Conservation (phyloP, 2,888 invertebrate species). For the Agriopis marginaria region DNA sequence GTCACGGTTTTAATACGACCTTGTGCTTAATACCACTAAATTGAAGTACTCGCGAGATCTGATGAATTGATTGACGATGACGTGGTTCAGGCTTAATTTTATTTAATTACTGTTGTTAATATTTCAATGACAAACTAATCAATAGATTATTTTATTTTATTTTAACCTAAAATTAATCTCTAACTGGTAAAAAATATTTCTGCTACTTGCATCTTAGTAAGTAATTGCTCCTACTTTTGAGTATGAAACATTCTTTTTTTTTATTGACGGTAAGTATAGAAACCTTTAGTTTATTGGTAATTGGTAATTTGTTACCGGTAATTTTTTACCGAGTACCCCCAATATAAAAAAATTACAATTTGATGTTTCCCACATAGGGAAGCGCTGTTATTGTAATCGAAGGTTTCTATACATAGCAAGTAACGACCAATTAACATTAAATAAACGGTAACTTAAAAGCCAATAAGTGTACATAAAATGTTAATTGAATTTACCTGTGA, state of each 20-base stretch:
- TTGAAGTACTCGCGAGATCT: slow-evolving; percentile 49
- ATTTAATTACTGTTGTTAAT: slow-evolving; percentile 31
- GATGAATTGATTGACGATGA: slow-evolving; percentile 45
- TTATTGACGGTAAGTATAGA: too few relatives aligned
- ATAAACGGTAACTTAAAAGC: slow-evolving; percentile 31
- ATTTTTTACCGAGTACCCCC: too few relatives aligned
- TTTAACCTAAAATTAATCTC: too few relatives aligned
- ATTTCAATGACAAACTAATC: slow-evolving; percentile 7
- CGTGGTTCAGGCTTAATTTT: slow-evolving; percentile 28
- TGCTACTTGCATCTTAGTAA: too few relatives aligned
- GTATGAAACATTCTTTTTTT: too few relatives aligned
- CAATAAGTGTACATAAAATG: slow-evolving; percentile 32
- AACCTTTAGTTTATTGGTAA: too few relatives aligned
- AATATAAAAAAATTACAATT: background rate
- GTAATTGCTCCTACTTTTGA: too few relatives aligned
- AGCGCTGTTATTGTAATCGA: background rate
- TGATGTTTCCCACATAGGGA: background rate
- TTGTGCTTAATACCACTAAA: slow-evolving; percentile 60
- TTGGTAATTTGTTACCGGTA: too few relatives aligned
- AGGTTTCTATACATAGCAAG: background rate
- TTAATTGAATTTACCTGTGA: slow-evolving; percentile 44
- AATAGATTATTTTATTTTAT: background rate
- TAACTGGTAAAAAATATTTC: background rate
- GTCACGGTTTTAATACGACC: slow-evolving; percentile 62
- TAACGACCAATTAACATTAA: slow-evolving; percentile 22